phyloP scores from a whole-genome alignment of 2,113 vertebrate species.

The Podocnemis expansa region DNA sequence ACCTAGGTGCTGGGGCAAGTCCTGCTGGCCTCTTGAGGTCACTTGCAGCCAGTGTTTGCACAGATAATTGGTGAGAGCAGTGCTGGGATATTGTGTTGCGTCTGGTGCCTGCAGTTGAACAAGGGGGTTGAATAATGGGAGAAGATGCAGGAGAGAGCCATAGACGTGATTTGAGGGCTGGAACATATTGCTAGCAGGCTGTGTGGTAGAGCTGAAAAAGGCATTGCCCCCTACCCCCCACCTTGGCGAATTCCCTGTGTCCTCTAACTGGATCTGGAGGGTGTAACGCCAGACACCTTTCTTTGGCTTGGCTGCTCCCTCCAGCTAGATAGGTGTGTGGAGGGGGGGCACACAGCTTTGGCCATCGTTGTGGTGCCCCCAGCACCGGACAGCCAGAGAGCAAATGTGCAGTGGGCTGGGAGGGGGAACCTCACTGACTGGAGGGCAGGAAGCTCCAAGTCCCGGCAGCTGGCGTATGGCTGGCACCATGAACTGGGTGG shows the following conservation, averaged over 20 bases:
- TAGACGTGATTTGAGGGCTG: neutral
- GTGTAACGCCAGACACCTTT: neutral
- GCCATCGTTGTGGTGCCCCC: neutral
- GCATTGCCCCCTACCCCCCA: too few species aligned
- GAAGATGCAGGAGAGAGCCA: neutral
- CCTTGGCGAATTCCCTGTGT: neutral
- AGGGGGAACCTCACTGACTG: neutral
- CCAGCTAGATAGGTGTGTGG: neutral
- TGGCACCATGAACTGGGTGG: neutral
- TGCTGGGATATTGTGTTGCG: too few species aligned
- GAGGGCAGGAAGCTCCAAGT: too few species aligned
- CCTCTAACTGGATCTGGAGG: neutral
- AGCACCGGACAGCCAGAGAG: too few species aligned
- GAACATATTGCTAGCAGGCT: too few species aligned
- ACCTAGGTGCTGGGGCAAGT: neutral
- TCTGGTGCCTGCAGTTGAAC: neutral
- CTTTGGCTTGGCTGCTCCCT: neutral
- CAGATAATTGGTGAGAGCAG: neutral
- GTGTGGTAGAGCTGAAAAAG: too few species aligned
- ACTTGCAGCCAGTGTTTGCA: too few species aligned
- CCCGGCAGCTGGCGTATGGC: too few species aligned
- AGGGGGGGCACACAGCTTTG: neutral
- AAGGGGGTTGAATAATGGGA: too few species aligned
- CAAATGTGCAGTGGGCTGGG: neutral
- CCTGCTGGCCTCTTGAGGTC: neutral